Base-by-base conservation (phyloP, 2,113 vertebrate genomes). In the Psilopogon haemacephalus region DNA sequence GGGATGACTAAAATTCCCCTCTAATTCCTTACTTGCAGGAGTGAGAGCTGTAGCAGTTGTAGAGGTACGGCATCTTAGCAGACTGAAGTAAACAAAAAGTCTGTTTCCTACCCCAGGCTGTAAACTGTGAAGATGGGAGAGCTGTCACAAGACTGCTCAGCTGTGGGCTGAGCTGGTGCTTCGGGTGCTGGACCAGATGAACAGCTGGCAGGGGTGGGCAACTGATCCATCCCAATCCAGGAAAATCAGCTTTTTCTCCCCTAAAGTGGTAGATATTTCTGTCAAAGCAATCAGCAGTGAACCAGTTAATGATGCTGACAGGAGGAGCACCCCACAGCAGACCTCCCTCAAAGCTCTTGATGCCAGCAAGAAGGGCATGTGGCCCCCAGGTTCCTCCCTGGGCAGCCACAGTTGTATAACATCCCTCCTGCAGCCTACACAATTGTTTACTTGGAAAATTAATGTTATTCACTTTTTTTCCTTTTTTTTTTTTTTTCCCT, bases 391-490 rank as follows among this genome's bases (percentile, higher is more conserved):
- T 50, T 78, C 50, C 46, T 68, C 44, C 58, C 20, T 7, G 6
- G 1, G 2, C 50, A 18, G 32, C 72, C 63, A 18, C 71, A 59
- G 8, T 63, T 79, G 44, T 38, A 3, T 93, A 95, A 64, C 67
- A 65, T 27, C 42, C 44, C 23, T 76, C 73, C 77, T 62, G 40
- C 69, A 83, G 64, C 27, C 62, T 76, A 59, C 90, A 12, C 71
- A 85, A 37, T 63, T 95, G 87, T 71, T 92, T 88, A 87, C 46
- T 68, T 52, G 68, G 28, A 76, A 93, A 94, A 94, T 38, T 82
- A 71, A 87, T 76, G 33, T 63, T 79, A 38, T 35, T 87, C 46
- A 42, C 14, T 16, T 67, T 55, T 16, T 67, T 55, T 70, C 42
- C 68, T 56, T 20, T 28, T 9, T 9, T 9, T 20, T 65, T 15